Evolutionary conservation across 1,140 invertebrate genomes (phyloP).

Genomic region (Drosophila navojoa): DNA sequence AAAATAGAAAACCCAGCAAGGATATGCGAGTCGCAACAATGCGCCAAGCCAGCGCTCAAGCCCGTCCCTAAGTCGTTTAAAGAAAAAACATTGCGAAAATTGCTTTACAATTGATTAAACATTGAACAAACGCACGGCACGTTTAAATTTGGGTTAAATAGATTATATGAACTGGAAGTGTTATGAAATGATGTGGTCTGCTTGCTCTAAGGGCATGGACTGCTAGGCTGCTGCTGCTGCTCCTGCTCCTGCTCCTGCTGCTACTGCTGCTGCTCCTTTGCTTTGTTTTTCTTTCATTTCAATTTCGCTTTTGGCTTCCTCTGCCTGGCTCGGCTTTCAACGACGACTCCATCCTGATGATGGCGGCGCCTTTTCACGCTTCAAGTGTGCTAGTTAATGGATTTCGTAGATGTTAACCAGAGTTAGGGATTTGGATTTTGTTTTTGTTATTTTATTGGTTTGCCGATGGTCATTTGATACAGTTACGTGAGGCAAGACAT

Average conservation of each 20-base stretch:
- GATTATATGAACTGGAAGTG: slow-evolving; percentile 81
- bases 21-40: slow-evolving; percentile 33
- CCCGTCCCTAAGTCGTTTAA: slow-evolving; percentile 56
- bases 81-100: slow-evolving; percentile 80
- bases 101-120: slow-evolving; percentile 82
- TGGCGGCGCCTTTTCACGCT: slow-evolving; percentile 47
- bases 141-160: slow-evolving; percentile 82
- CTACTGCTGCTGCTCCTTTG: not conserved
- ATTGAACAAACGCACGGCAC: slow-evolving; percentile 75
- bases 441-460: slow-evolving; percentile 25
- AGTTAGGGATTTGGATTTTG: slow-evolving; percentile 46
- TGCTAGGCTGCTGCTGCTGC: not conserved
- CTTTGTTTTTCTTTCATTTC: slow-evolving; percentile 42
- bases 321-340: slow-evolving; percentile 1
- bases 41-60: slow-evolving; percentile 26
- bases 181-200: slow-evolving; percentile 78
- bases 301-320: slow-evolving; percentile 33
- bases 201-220: slow-evolving; percentile 11
- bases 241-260: not conserved
- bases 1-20: slow-evolving; percentile 15
- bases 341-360: slow-evolving; percentile 1
- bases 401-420: slow-evolving; percentile 52
- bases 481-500: slow-evolving; percentile 28
- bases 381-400: slow-evolving; percentile 51
- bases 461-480: slow-evolving; percentile 43